A percentile compares a stretch with the other conserved stretches of the same genome.
Evolutionary conservation across 2,113 vertebrate genomes (phyloP).

Genomic region (Rafetus swinhoei): DNA sequence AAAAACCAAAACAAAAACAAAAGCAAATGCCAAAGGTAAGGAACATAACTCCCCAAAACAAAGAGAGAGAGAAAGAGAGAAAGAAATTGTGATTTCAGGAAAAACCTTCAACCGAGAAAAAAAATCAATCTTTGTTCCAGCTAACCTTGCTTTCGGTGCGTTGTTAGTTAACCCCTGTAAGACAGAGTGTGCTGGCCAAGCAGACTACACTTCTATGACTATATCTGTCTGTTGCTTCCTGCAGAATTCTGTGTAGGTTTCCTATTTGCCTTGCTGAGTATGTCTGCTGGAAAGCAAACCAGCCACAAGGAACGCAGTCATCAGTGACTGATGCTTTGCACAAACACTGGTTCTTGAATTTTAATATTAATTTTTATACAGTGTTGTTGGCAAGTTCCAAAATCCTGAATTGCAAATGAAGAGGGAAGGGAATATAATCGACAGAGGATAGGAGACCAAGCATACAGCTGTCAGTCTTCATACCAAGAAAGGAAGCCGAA

Average conservation of each 20-base stretch:
- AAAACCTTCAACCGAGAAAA: background rate
- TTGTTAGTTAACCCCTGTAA: background rate
- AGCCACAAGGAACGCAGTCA: background rate
- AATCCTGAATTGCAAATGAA: background rate
- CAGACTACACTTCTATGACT: background rate
- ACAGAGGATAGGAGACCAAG: background rate
- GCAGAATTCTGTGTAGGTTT: rapidly evolving
- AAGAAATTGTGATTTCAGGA: background rate
- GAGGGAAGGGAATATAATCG: rapidly evolving
- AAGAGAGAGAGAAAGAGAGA: background rate
- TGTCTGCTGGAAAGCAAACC: background rate
- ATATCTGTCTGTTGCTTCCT: background rate
- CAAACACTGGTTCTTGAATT: background rate
- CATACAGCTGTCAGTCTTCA: background rate
- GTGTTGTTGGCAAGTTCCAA: background rate
- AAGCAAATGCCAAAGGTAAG: rapidly evolving
- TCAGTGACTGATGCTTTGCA: background rate
- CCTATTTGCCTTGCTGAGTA: rapidly evolving
- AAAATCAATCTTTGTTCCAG: background rate
- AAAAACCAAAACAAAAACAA: background rate
- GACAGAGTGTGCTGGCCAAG: background rate
- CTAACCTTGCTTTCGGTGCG: rapidly evolving
- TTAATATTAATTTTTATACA: background rate
- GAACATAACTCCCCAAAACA: rapidly evolving
- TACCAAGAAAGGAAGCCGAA: background rate